phyloP scores from a whole-genome alignment of 2,797 vertebrate species.

The Phylloscopus collybita region DNA sequence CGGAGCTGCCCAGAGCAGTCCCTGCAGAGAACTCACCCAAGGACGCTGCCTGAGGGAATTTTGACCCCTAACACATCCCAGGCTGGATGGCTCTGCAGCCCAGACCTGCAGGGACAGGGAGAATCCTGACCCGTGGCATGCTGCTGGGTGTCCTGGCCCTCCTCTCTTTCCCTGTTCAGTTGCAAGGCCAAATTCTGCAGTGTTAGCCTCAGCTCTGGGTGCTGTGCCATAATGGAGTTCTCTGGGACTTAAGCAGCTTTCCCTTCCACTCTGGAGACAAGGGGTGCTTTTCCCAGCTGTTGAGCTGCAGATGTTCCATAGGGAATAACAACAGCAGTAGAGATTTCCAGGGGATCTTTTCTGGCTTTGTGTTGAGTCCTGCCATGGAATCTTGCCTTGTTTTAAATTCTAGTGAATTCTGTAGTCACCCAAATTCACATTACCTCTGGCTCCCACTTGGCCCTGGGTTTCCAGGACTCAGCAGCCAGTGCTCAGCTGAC shows the following conservation, averaged over 20 bases:
- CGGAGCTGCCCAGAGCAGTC: fast-evolving
- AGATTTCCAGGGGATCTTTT: background rate
- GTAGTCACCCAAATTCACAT: background rate
- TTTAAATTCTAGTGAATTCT: background rate
- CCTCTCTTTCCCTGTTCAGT: background rate
- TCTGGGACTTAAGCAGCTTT: background rate
- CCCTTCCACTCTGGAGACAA: background rate
- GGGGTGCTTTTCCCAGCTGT: background rate
- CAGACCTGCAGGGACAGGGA: background rate
- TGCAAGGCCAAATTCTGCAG: background rate
- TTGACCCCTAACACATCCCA: fast-evolving
- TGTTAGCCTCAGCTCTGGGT: background rate
- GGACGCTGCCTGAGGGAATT: fast-evolving
- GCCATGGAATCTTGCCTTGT: background rate
- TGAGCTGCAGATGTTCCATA: background rate
- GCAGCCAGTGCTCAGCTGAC: background rate
- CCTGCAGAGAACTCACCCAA: fast-evolving
- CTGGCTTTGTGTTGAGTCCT: background rate
- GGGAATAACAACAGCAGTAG: background rate
- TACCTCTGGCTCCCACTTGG: background rate
- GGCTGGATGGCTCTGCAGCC: background rate
- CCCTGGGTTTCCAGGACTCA: background rate
- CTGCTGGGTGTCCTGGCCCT: background rate
- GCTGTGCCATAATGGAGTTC: background rate
- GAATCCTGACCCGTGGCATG: background rate